Percentiles rank a stretch among this genome's conserved stretches.
Evolutionary conservation across 2,888 invertebrate genomes (phyloP).

Genomic region (Encarsia formosa): DNA sequence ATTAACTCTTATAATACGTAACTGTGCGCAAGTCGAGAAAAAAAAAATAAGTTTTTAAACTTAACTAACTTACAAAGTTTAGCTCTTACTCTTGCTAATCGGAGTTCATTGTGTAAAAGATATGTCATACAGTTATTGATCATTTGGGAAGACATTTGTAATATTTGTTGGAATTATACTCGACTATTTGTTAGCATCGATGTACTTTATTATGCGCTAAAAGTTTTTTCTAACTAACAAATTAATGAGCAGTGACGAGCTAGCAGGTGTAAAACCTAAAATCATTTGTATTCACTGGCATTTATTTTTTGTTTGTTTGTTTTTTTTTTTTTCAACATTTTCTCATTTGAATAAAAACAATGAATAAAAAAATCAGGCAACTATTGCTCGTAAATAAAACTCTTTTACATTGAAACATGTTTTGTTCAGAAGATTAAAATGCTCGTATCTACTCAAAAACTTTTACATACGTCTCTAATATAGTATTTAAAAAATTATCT

Average conservation of each 20-base stretch:
- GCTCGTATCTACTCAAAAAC: no score
- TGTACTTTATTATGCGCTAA: no score
- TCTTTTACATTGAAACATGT: neutral
- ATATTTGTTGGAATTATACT: conserved; percentile 46
- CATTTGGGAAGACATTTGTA: conserved; percentile 41
- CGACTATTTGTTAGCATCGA: no score
- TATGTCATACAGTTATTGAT: conserved; percentile 2
- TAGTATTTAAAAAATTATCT: no score
- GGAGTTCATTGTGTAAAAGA: neutral
- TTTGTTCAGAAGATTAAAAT: neutral
- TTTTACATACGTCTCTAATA: no score
- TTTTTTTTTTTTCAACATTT: neutral
- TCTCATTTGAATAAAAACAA: no score
- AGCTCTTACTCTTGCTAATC: conserved; percentile 4
- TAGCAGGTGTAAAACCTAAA: no score
- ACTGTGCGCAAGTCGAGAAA: neutral
- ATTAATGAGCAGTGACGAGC: no score
- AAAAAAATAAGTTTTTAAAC: neutral
- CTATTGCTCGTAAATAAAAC: neutral
- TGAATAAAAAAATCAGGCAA: neutral
- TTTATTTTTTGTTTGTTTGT: neutral
- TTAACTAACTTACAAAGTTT: conserved; percentile 2
- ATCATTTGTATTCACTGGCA: neutral
- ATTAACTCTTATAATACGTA: conserved; percentile 4
- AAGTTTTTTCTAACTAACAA: no score